These are phyloP conservation scores for Neosilurus mollespiculum DNA, from an alignment of 2,797 vertebrate genomes.

Conservation along the genomic window DNA sequence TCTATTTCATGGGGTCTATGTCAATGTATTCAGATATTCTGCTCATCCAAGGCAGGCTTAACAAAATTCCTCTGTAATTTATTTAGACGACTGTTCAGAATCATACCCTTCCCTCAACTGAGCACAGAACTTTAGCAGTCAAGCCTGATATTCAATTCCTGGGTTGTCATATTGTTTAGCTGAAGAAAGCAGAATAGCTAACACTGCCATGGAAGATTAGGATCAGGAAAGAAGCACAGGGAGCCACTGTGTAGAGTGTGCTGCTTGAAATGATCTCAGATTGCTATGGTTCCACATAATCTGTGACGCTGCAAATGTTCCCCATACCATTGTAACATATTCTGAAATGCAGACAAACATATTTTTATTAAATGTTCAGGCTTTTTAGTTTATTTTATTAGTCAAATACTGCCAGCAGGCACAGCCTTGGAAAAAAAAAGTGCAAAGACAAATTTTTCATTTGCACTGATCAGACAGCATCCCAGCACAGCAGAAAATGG, in stretches of 20 bases:
- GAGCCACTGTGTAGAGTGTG: slow-evolving; percentile 72
- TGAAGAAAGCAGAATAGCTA: slow-evolving; percentile 74
- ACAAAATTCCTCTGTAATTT: slow-evolving; percentile 42
- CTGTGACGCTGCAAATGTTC: slow-evolving; percentile 65
- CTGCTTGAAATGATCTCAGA: slow-evolving; percentile 72
- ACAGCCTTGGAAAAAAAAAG: slow-evolving; percentile 29
- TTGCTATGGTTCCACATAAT: slow-evolving; percentile 69
- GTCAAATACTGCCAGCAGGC: slow-evolving; percentile 23
- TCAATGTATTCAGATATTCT: slow-evolving; percentile 37
- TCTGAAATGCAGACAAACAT: slow-evolving; percentile 45
- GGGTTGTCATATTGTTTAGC: slow-evolving; percentile 76
- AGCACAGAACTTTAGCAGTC: slow-evolving; percentile 59
- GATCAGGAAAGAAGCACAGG: slow-evolving; percentile 72
- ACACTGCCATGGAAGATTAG: slow-evolving; percentile 74
- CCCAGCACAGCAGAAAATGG: slow-evolving; percentile 30
- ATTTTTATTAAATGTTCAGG: slow-evolving; percentile 36
- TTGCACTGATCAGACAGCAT: slow-evolving; percentile 30
- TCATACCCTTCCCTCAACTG: slow-evolving; percentile 59
- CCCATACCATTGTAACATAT: slow-evolving; percentile 57
- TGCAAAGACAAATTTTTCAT: slow-evolving; percentile 44
- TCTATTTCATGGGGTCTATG: slow-evolving; percentile 35
- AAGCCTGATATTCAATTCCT: slow-evolving; percentile 69
- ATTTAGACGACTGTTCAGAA: slow-evolving; percentile 47
- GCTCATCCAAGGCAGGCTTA: slow-evolving; percentile 22
- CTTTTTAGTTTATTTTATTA: slow-evolving; percentile 43